Evolutionary conservation across 2,888 invertebrate genomes (phyloP), one percentile per base, ranked within the genome.

Genomic region (Scotopteryx bipunctaria): DNA sequence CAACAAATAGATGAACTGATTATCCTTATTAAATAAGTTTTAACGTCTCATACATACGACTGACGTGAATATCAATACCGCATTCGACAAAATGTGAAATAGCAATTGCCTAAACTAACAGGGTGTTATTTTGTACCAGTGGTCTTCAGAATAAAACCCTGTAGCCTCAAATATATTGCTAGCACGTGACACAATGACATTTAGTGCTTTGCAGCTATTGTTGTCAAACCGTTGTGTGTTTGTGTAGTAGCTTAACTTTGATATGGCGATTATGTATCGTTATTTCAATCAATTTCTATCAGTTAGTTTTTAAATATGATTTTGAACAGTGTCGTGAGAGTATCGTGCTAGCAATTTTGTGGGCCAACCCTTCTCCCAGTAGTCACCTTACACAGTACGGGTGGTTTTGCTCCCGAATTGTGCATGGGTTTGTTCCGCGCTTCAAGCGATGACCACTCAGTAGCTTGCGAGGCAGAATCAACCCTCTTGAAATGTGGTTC

Each of bases 401-500:
- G 79, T 71, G 65, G 73, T 72, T 79, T 80, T 75, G 79, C 76
- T 71, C 79, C 86, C 83, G 73, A 75, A 63, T 78, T 79, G 73
- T 87, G 90, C 90, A 89, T 89, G 90, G 86, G 78, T 86, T 86
- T 60, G 52, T 58, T 64, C 61, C 62, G 67, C 71, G 77, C 76
- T 75, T 76, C 64, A 63, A 73, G 76, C 74, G 71, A 67, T 67
- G 69, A 65, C 67, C 71, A 75, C 67, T 70, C 73, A 42, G 31
- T 47, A 73, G 77, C 77, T 76, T 76, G 73, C 81, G 78, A 73
- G 78, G 81, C 81, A 69, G 72, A 69, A 85, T 91, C 91, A 91
- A 91, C 91, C 91, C 91, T 91, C 83, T 91, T 91, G 91, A 86
- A 90, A 88, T 85, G 82, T 78, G 75, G 68, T 71, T 60, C 64